Evolutionary conservation across 2,113 vertebrate genomes (phyloP).

Genomic region (Acanthochromis polyacanthus): DNA sequence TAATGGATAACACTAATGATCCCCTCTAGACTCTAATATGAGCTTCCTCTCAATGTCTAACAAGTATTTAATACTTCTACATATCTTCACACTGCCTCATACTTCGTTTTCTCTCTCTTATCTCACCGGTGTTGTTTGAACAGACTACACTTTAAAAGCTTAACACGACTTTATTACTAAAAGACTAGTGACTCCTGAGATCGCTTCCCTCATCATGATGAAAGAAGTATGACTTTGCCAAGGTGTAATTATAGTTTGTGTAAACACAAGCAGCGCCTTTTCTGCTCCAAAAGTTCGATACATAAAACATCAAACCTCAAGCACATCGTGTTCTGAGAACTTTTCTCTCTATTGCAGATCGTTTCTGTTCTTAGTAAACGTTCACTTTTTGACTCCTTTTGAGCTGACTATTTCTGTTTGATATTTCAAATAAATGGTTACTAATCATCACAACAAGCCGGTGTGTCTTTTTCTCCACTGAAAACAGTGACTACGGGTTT

Average conservation of each 20-base stretch:
- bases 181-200: slow-evolving; percentile 23
- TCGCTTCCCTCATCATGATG: slow-evolving; percentile 22
- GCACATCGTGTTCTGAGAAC: background rate
- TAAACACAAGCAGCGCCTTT: slow-evolving; percentile 40
- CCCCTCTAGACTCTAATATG: slow-evolving; percentile 3
- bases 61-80: slow-evolving; percentile 22
- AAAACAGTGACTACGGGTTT: slow-evolving; percentile 92
- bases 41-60: slow-evolving; percentile 2
- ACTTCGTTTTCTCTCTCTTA: slow-evolving; percentile 37
- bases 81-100: slow-evolving; percentile 8
- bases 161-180: slow-evolving; percentile 35
- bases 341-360: slow-evolving; percentile 1
- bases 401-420: slow-evolving; percentile 10
- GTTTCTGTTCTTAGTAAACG: background rate
- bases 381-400: slow-evolving; percentile 23
- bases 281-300: slow-evolving; percentile 35
- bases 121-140: slow-evolving; percentile 20
- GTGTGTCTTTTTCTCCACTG: slow-evolving; percentile 10
- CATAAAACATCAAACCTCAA: slow-evolving; percentile 51
- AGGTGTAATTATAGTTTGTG: slow-evolving; percentile 45
- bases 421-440: slow-evolving; percentile 30
- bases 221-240: slow-evolving; percentile 45
- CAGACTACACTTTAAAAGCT: slow-evolving; percentile 11
- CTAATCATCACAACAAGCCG: background rate
- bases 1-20: background rate